phyloP scores from a whole-genome alignment of 2,113 vertebrate species.

The Prietella phreatophila region DNA sequence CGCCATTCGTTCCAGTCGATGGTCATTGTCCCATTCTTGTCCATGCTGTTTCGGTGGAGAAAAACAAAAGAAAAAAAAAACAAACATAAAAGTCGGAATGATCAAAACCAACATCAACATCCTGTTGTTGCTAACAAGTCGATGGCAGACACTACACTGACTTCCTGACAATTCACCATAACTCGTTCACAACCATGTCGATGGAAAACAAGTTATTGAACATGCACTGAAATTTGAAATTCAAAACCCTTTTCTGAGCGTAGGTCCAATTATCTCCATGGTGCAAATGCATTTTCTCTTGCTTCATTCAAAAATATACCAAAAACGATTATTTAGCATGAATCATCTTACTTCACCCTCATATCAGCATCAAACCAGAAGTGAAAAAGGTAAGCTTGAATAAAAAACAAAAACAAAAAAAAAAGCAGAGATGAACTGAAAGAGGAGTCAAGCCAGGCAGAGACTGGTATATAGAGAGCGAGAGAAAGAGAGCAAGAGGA shows the following conservation, averaged over 20 bases:
- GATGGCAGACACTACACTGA: neutral
- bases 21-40: constrained; percentile 94
- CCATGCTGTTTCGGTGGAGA: constrained; percentile 78
- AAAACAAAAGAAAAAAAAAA: neutral
- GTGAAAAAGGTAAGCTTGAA: too few relatives aligned
- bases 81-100: neutral
- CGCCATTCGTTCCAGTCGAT: constrained; percentile 97
- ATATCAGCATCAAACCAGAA: neutral
- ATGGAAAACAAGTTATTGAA: neutral
- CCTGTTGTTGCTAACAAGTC: neutral
- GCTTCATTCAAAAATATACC: neutral
- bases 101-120: neutral
- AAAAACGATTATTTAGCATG: neutral
- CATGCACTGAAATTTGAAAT: neutral
- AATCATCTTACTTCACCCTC: neutral
- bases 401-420: neutral
- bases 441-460: constrained; percentile 46
- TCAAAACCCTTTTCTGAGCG: neutral
- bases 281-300: neutral
- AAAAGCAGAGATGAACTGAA: neutral
- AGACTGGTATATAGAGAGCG: neutral
- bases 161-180: neutral
- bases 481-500: constrained; percentile 50
- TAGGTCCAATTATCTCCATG: neutral
- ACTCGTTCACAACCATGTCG: constrained; percentile 3